phyloP scores from a whole-genome alignment of 2,797 vertebrate genomes.

The Sphenopsis melanotis region DNA sequence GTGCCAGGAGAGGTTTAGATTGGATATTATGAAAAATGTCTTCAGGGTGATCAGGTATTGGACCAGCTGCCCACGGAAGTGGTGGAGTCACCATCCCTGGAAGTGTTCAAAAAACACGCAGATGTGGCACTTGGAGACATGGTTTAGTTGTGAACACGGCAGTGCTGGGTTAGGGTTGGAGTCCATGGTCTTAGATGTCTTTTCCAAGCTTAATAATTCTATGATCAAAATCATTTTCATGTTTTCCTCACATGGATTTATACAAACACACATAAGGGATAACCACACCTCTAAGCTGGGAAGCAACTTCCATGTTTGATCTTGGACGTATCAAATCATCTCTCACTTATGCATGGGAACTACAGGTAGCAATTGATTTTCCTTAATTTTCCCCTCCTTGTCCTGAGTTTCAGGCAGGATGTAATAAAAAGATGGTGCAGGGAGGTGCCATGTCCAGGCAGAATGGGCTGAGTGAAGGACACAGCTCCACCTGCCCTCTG shows the following conservation, averaged over 20 bases:
- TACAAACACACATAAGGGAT: rapidly evolving
- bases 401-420: not conserved
- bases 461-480: not conserved
- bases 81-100: not conserved
- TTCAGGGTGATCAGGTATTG: not conserved
- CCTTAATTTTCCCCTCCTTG: not conserved
- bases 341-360: not conserved
- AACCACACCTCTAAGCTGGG: not conserved
- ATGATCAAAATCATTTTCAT: not conserved
- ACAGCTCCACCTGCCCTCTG: not conserved
- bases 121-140: not conserved
- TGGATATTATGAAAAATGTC: not conserved
- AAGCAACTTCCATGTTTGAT: not conserved
- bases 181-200: not conserved
- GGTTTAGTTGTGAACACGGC: not conserved
- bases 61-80: not conserved
- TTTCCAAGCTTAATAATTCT: not conserved
- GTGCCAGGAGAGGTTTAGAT: not conserved
- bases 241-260: not conserved
- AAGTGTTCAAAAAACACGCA: not conserved
- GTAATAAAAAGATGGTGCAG: not conserved
- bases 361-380: rapidly evolving
- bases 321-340: rapidly evolving
- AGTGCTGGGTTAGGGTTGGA: not conserved
- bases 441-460: not conserved